Evolutionary conservation across 2,888 invertebrate species (phyloP).

Genomic region (Tryphoninae sp.): DNA sequence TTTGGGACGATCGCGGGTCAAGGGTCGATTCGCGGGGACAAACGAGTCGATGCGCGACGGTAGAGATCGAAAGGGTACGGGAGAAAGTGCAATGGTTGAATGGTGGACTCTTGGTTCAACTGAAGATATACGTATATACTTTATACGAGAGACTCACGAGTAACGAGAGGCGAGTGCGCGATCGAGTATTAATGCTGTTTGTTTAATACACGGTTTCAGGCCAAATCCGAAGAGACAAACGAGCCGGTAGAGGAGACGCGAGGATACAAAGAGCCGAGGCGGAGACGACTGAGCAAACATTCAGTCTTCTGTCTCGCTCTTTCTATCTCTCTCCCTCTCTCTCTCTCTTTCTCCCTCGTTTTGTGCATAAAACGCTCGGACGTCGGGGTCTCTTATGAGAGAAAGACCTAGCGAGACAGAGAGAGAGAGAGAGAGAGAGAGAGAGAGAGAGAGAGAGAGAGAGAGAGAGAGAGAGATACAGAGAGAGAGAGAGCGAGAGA

Average conservation of each 20-base stretch:
- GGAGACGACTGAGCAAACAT: constrained; percentile 76
- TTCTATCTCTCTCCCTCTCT: constrained; percentile 58
- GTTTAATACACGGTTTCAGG: constrained; percentile 69
- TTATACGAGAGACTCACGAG: constrained; percentile 10
- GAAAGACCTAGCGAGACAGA: too few relatives aligned
- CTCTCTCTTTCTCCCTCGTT: constrained; percentile 61
- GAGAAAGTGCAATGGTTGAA: constrained; percentile 50
- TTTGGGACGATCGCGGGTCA: background rate
- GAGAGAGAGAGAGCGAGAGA: background rate
- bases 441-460: too few relatives aligned
- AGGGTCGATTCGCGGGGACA: constrained; percentile 28
- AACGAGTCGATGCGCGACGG: constrained; percentile 35
- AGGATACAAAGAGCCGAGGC: constrained; percentile 69
- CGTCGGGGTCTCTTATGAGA: constrained; percentile 44
- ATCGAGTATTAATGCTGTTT: constrained; percentile 74
- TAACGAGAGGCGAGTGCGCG: constrained; percentile 48
- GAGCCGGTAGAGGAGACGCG: constrained; percentile 69
- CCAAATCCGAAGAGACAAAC: constrained; percentile 72
- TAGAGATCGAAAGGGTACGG: constrained; percentile 28
- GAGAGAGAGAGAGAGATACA: constrained; percentile 21
- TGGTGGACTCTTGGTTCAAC: constrained; percentile 16
- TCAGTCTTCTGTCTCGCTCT: constrained; percentile 59
- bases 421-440: too few relatives aligned
- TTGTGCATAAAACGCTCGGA: constrained; percentile 60
- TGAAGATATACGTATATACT: constrained; percentile 6